Evolutionary conservation across 2,113 vertebrate species (phyloP).

Genomic region (Reinhardtius hippoglossoides): DNA sequence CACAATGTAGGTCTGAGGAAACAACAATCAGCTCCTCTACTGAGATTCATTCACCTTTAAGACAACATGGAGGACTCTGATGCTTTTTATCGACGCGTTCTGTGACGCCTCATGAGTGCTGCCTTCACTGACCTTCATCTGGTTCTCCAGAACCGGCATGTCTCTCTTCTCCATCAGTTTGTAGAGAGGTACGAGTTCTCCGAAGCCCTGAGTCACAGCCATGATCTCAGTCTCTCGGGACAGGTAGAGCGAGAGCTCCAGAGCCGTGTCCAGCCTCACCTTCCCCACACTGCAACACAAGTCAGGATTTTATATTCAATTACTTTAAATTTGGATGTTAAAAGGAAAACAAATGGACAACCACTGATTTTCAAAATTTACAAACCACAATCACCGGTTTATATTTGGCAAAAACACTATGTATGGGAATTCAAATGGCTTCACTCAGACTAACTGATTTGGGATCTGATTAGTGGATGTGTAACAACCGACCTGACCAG

Average conservation of each 20-base stretch:
- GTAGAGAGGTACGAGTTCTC: slow-evolving; percentile 89
- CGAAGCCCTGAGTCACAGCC: slow-evolving; percentile 88
- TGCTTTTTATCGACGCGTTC: background rate
- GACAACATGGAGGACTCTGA: too few species aligned
- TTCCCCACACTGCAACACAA: slow-evolving; percentile 81
- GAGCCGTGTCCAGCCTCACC: slow-evolving; percentile 87
- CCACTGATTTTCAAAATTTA: too few species aligned
- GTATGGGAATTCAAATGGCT: too few species aligned
- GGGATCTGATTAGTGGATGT: background rate
- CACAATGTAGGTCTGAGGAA: slow-evolving; percentile 85
- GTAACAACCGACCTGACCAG: slow-evolving; percentile 86
- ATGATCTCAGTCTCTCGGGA: slow-evolving; percentile 87
- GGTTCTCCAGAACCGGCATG: slow-evolving; percentile 81
- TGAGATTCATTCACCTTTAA: background rate
- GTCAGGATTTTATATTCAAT: background rate
- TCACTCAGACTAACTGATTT: background rate
- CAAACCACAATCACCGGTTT: too few species aligned
- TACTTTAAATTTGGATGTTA: too few species aligned
- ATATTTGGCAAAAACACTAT: too few species aligned
- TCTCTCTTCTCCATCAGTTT: slow-evolving; percentile 92
- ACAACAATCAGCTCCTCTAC: background rate
- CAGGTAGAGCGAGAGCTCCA: slow-evolving; percentile 90
- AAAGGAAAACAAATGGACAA: too few species aligned
- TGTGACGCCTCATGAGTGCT: too few species aligned
- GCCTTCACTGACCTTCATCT: slow-evolving; percentile 80